Base-by-base conservation (phyloP, 2,113 vertebrate species). In the Peucedramus taeniatus region DNA sequence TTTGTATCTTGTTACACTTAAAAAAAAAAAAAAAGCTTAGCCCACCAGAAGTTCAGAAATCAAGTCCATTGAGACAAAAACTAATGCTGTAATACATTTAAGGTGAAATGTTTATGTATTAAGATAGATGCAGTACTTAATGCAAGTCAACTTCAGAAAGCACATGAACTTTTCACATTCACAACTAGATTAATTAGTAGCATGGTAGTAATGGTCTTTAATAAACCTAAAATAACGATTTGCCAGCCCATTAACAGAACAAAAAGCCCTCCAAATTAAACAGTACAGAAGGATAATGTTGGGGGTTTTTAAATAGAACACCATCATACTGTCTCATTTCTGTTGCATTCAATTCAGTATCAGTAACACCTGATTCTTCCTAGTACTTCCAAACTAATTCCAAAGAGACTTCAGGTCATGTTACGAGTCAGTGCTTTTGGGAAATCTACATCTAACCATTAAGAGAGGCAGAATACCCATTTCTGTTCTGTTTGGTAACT, bases 41-140 rank as follows among this genome's bases (percentile, higher is more conserved):
- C 28, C 57, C 87, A 90, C 37, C 54, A 63, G 27, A 93, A 96
- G 83, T 95, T 95, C 33, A 81, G 66, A 80, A 93, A 92, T 77
- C 61, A 81, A 87, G 79, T 10, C 18, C 66, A 79, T 4, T 37
- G 37, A 86, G 66, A 88, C 26, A 90, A 69, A 79, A 92, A 44
- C 15, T n/a, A 44, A 85, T 71, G 75, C 24, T 79, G 28, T 11
- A 93, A 90, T 12, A 74, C 11, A 44, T 72, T 69, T 65, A 57
- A 96, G 83, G 80, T 81, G 54, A 93, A 94, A 89, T 5, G 9
- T 35, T 81, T 17, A 47, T 3, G 5, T 47, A 51, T 47, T 42
- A 83, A 89, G 80, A 74, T 3, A 90, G 71, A 90, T 45, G 35
- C 14, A 61, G 49, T 30, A 57, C 45, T 92, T 83, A 92, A 94